phyloP scores from a whole-genome alignment of 2,888 invertebrate species.

The Caenorhabditis uteleia region DNA sequence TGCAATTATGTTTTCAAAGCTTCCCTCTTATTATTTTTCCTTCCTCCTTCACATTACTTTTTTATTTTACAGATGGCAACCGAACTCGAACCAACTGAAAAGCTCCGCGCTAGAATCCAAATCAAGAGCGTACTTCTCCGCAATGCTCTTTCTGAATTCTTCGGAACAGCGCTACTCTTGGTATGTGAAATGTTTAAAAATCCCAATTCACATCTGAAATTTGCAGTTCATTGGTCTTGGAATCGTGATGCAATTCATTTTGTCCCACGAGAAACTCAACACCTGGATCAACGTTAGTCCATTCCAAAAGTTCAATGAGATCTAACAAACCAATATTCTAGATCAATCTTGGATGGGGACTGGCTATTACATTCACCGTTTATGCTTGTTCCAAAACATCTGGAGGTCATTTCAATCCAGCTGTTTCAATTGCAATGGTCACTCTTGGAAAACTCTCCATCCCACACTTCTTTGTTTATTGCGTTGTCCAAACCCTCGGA shows the following conservation, averaged over 20 bases:
- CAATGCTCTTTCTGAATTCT: slow-evolving; percentile 62
- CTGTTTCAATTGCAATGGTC: slow-evolving; percentile 55
- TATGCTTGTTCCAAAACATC: slow-evolving; percentile 56
- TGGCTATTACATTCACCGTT: slow-evolving; percentile 60
- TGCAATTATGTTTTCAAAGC: too few species aligned
- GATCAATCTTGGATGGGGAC: slow-evolving; percentile 60
- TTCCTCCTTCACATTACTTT: not conserved
- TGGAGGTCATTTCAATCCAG: slow-evolving; percentile 59
- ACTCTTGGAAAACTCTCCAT: slow-evolving; percentile 54
- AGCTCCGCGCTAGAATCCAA: slow-evolving; percentile 48
- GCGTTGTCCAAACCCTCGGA: slow-evolving; percentile 52
- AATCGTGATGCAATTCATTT: slow-evolving; percentile 60
- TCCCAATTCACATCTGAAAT: not conserved
- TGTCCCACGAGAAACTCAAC: slow-evolving; percentile 59
- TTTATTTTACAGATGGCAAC: slow-evolving; percentile 28
- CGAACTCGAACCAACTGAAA: slow-evolving; percentile 40
- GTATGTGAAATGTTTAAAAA: slow-evolving; percentile 14
- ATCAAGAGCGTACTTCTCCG: slow-evolving; percentile 49
- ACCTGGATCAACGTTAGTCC: slow-evolving; percentile 57
- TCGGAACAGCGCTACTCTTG: slow-evolving; percentile 59
- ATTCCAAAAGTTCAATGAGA: not conserved
- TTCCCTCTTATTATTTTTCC: not conserved
- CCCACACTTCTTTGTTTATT: slow-evolving; percentile 55
- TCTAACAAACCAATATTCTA: slow-evolving; percentile 6
- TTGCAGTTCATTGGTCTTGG: slow-evolving; percentile 60